These are phyloP conservation scores for Myrmecophaga tridactyla DNA, from an alignment of 2,113 vertebrate genomes.

Conservation along the genomic window DNA sequence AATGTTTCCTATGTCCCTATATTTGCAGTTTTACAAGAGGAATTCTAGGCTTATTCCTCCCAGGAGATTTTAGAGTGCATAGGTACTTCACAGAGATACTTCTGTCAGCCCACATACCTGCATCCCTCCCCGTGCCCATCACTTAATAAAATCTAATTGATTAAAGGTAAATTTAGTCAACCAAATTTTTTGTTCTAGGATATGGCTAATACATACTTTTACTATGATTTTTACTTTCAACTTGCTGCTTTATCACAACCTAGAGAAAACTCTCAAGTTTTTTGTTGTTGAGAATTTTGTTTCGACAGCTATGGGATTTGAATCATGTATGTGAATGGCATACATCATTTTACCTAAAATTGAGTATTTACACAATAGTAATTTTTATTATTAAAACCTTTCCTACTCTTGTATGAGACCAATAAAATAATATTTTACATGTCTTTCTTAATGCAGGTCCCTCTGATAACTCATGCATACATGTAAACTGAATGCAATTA, in stretches of 20 bases:
- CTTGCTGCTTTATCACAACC: neutral
- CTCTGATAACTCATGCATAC: slow-evolving; percentile 24
- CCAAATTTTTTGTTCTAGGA: neutral
- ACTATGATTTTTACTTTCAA: neutral
- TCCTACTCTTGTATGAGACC: neutral
- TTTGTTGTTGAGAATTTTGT: slow-evolving; percentile 31
- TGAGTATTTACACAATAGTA: neutral
- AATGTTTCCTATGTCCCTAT: neutral
- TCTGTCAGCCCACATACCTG: neutral
- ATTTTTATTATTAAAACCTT: slow-evolving; percentile 54
- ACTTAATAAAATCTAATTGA: slow-evolving; percentile 6
- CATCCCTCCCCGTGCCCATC: neutral
- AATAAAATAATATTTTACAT: slow-evolving; percentile 22
- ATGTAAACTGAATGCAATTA: neutral
- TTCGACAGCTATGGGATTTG: neutral
- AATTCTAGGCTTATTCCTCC: neutral
- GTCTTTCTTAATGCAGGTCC: slow-evolving; percentile 32
- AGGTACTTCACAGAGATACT: neutral
- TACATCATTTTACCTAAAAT: slow-evolving; percentile 38
- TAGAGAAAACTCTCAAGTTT: neutral
- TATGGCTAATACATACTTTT: neutral
- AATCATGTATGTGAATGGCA: neutral
- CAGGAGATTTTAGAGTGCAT: neutral
- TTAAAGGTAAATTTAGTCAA: slow-evolving; percentile 3
- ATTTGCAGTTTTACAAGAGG: neutral